Evolutionary conservation across 2,113 vertebrate species (phyloP).

Genomic region (human (Homo sapiens)): DNA sequence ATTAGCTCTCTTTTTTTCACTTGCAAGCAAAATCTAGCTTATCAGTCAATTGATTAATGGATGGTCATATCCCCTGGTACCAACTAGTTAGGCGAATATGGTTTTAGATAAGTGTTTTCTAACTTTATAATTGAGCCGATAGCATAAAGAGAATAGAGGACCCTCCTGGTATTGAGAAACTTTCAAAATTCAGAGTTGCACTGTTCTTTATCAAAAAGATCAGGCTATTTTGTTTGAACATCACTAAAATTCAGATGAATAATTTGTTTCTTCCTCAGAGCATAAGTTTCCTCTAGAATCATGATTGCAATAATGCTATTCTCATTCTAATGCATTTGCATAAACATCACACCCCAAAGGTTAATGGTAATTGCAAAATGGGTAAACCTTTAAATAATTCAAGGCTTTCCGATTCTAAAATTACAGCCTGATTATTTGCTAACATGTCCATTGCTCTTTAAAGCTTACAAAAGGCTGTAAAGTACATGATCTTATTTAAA

Average conservation of each 20-base stretch:
- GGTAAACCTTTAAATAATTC: slow-evolving; percentile 47
- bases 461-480: background rate
- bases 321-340: background rate
- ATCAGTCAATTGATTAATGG: background rate
- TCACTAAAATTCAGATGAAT: slow-evolving; percentile 2
- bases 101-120: background rate
- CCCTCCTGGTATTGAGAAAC: background rate
- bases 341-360: slow-evolving; percentile 11
- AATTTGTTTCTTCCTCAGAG: slow-evolving; percentile 22
- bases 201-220: background rate
- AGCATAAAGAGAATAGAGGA: background rate
- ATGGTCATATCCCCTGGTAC: background rate
- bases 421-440: slow-evolving; percentile 33
- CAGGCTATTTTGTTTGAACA: background rate
- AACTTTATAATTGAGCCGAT: background rate
- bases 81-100: background rate
- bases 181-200: background rate
- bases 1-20: background rate
- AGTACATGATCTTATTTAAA: slow-evolving; percentile 3
- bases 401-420: slow-evolving; percentile 3
- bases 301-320: slow-evolving; percentile 28
- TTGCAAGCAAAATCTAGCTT: background rate
- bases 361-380: slow-evolving; percentile 28
- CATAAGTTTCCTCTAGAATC: slow-evolving; percentile 1
- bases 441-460: background rate